Conservation (phyloP, 2,113 vertebrate species). For the Pedetes capensis region DNA sequence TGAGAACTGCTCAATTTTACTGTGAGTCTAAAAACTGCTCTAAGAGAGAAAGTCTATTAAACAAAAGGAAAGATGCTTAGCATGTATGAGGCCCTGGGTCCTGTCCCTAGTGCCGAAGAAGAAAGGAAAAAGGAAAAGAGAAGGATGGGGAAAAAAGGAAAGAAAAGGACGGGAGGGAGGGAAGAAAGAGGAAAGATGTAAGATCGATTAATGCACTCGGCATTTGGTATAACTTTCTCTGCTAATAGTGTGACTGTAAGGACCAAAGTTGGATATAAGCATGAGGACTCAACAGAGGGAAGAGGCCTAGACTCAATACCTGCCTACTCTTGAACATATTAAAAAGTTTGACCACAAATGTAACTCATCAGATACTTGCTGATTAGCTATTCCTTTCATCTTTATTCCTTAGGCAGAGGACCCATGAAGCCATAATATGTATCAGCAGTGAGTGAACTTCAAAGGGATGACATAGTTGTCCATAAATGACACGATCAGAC, state of each 20-base stretch:
- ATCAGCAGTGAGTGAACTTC: neutral
- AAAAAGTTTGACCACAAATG: neutral
- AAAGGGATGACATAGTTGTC: neutral
- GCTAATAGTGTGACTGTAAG: neutral
- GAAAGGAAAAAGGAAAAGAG: too few species aligned
- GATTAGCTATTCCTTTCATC: neutral
- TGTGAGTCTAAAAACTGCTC: neutral
- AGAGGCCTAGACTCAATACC: neutral
- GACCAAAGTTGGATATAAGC: neutral
- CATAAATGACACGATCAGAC: neutral
- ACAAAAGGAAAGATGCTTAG: neutral
- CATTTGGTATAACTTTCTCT: neutral
- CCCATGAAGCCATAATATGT: neutral
- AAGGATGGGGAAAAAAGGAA: too few species aligned
- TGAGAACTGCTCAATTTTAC: neutral
- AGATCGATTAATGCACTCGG: neutral
- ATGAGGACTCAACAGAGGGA: neutral
- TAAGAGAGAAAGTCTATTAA: neutral
- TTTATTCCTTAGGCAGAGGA: conserved; percentile 8
- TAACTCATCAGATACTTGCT: neutral
- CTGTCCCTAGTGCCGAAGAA: too few species aligned
- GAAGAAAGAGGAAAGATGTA: neutral
- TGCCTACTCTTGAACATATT: neutral
- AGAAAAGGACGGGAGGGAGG: too few species aligned
- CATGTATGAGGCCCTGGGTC: too few species aligned